A percentile compares a stretch with the other conserved stretches of the same genome.
phyloP scores from a whole-genome alignment of 2,888 invertebrate genomes.

The Tetragnatha montana region DNA sequence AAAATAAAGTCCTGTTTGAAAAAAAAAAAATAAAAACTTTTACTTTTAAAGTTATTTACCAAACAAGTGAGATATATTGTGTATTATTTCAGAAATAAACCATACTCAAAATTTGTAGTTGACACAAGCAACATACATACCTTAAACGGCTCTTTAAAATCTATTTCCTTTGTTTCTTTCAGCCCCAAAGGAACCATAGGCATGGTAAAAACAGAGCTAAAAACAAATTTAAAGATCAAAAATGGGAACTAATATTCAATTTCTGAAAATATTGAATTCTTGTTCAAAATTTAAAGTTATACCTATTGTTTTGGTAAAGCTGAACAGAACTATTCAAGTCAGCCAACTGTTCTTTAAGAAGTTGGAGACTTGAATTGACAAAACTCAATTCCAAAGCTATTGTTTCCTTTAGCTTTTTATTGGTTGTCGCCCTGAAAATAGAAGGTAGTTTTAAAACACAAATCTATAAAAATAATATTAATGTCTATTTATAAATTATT shows the following conservation, averaged over 20 bases:
- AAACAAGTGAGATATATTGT: neutral
- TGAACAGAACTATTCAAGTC: conserved; percentile 96
- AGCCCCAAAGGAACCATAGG: conserved; percentile 97
- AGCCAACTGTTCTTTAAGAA: conserved; percentile 94
- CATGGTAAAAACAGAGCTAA: conserved; percentile 89
- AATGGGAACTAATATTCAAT: neutral
- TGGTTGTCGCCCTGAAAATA: conserved; percentile 86
- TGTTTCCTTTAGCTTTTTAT: conserved; percentile 92
- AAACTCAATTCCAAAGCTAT: conserved; percentile 96
- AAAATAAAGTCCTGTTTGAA: conserved; percentile 86
- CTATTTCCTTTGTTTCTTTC: conserved; percentile 96
- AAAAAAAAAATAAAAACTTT: neutral
- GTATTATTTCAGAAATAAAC: neutral
- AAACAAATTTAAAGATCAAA: conserved; percentile 61
- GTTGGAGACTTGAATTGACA: conserved; percentile 95
- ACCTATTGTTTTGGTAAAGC: conserved; percentile 96
- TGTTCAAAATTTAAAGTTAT: conserved; percentile 38
- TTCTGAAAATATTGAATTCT: neutral
- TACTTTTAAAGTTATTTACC: neutral
- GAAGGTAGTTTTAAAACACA: neutral
- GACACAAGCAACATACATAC: conserved; percentile 74
- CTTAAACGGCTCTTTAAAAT: conserved; percentile 92
- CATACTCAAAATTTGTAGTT: neutral
- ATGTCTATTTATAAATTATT: neutral
- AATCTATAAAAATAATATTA: neutral